phyloP scores from a whole-genome alignment of 2,113 vertebrate genomes.

The Engystomops pustulosus region DNA sequence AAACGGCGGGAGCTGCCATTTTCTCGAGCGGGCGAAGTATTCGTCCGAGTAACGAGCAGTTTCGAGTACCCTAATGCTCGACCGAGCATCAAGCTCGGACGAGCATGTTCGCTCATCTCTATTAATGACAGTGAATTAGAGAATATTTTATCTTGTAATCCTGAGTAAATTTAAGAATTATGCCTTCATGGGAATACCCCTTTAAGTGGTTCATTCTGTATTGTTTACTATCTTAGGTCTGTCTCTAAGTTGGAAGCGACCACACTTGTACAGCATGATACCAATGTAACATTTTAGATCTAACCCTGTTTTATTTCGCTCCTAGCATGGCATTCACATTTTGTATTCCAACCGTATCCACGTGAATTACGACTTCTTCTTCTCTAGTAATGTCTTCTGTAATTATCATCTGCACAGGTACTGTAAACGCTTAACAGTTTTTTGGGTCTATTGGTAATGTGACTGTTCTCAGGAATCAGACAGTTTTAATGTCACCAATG shows the following conservation, averaged over 20 bases:
- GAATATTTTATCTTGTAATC: too few relatives aligned
- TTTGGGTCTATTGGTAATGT: slow-evolving; percentile 9
- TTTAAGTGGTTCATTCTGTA: too few relatives aligned
- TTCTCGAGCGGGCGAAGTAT: too few relatives aligned
- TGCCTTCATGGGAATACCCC: too few relatives aligned
- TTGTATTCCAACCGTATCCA: neutral
- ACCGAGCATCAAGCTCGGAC: too few relatives aligned
- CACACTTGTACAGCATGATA: neutral
- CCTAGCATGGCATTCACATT: neutral
- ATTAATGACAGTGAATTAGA: too few relatives aligned
- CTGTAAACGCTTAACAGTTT: slow-evolving; percentile 1
- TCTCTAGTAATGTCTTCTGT: neutral
- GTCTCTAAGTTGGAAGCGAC: neutral
- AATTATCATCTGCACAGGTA: slow-evolving; percentile 30
- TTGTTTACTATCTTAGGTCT: too few relatives aligned
- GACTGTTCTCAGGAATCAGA: slow-evolving; percentile 7
- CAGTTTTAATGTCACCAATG: slow-evolving; percentile 46
- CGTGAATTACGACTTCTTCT: neutral
- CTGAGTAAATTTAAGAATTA: too few relatives aligned
- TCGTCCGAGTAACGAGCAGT: too few relatives aligned
- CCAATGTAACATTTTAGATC: neutral
- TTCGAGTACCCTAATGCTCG: too few relatives aligned
- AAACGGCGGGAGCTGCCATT: too few relatives aligned
- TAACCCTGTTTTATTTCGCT: neutral
- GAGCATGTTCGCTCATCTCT: too few relatives aligned